phyloP scores from a whole-genome alignment of 2,113 vertebrate species.

The Cromileptes altivelis region DNA sequence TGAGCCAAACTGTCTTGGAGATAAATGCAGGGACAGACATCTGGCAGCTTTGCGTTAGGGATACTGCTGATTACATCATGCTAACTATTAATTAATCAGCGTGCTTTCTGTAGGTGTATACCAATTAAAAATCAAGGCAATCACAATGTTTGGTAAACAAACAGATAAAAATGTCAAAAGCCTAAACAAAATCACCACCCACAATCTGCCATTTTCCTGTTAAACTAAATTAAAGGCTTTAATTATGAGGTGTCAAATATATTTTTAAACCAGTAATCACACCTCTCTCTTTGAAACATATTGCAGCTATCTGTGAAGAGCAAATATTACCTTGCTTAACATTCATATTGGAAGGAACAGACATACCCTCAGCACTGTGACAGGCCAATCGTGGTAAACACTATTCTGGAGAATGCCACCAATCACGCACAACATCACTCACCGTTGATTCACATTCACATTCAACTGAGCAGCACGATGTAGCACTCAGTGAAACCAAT shows the following conservation, averaged over 20 bases:
- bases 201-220: background rate
- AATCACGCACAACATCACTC: background rate
- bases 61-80: constrained; percentile 20
- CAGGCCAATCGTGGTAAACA: background rate
- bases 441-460: background rate
- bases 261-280: background rate
- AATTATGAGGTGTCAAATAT: background rate
- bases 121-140: background rate
- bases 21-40: constrained; percentile 14
- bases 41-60: background rate
- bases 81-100: background rate
- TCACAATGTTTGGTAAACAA: constrained; percentile 16
- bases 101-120: constrained; percentile 11
- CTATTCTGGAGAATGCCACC: background rate
- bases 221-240: background rate
- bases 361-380: background rate
- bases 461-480: too few species aligned
- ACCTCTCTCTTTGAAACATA: background rate
- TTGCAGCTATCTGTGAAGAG: background rate
- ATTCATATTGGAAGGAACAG: background rate
- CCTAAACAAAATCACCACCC: background rate
- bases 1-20: constrained; percentile 2
- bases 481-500: background rate
- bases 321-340: background rate
- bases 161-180: constrained; percentile 1